Evolutionary conservation across 2,888 invertebrate genomes (phyloP).

Genomic region (Calephelis perditalis): DNA sequence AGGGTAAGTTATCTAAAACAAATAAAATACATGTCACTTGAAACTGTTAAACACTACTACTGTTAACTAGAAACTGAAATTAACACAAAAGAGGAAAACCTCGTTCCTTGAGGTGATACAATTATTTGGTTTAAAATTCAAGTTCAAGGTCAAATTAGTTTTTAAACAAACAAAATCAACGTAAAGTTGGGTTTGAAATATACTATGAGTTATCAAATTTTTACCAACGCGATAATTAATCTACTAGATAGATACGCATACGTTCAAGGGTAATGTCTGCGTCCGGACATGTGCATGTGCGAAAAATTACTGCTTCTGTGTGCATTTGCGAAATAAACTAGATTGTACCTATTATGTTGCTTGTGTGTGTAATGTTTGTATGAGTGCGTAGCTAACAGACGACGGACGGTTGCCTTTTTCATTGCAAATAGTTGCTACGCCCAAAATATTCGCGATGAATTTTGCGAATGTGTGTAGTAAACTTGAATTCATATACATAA

Average conservation of each 20-base stretch:
- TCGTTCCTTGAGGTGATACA: too few species aligned
- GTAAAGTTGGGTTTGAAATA: too few species aligned
- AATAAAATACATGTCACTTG: too few species aligned
- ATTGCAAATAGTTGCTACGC: slow-evolving; percentile 72
- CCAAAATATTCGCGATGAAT: slow-evolving; percentile 69
- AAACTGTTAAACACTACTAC: too few species aligned
- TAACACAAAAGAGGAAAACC: too few species aligned
- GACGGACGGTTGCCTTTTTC: slow-evolving; percentile 63
- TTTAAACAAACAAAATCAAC: too few species aligned
- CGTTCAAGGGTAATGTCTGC: slow-evolving; percentile 73
- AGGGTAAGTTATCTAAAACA: too few species aligned
- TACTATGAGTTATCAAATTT: slow-evolving; percentile 51
- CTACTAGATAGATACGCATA: slow-evolving; percentile 56
- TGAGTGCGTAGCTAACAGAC: slow-evolving; percentile 45
- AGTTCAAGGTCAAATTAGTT: too few species aligned
- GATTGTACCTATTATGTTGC: slow-evolving; percentile 53
- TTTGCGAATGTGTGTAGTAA: slow-evolving; percentile 37
- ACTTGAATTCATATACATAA: slow-evolving; percentile 11
- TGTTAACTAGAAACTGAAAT: too few species aligned
- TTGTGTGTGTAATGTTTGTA: slow-evolving; percentile 44
- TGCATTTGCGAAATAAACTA: slow-evolving; percentile 42
- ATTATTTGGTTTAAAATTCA: too few species aligned
- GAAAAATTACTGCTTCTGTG: slow-evolving; percentile 38
- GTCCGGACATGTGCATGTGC: slow-evolving; percentile 53
- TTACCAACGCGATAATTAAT: slow-evolving; percentile 73